phyloP scores from a whole-genome alignment of 2,113 vertebrate genomes.

The cattle (Bos taurus) region ARS-UCD2.0 NC_037348.1:62300501-62301000 shows the following conservation, averaged over 20 bases:
- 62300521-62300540: slow-evolving; percentile 57
- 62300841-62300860: accelerated
- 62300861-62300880: not conserved
- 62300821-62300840: accelerated
- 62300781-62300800: not conserved
- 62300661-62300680: not conserved
- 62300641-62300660: not conserved
- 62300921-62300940: accelerated
- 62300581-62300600: slow-evolving; percentile 68
- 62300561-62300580: slow-evolving; percentile 61
- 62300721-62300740: accelerated
- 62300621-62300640: not conserved
- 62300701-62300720: not conserved
- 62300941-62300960: too few relatives aligned
- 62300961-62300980: not conserved
- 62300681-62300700: not conserved
- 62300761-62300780: not conserved
- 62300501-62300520: slow-evolving; percentile 48
- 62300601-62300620: slow-evolving; percentile 59
- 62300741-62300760: not conserved
- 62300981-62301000: not conserved
- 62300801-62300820: accelerated
- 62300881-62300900: not conserved
- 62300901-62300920: not conserved
- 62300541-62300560: slow-evolving; percentile 68